Evolutionary conservation across 2,113 vertebrate species (phyloP), one percentile per base, ranked within the genome.

Genomic region (Channa argus): DNA sequence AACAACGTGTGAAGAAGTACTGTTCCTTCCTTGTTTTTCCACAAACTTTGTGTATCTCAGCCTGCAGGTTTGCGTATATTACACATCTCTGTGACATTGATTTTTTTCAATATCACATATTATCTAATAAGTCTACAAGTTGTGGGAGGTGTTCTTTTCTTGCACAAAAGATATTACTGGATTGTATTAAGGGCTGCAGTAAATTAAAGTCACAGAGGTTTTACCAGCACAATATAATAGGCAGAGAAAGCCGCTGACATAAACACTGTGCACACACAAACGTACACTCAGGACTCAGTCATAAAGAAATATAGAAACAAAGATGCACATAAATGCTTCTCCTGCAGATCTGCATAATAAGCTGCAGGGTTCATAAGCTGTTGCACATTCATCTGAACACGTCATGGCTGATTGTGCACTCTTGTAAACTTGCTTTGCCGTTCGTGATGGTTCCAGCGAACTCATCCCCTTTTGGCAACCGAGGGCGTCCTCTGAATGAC

Each of bases 341-440:
- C 55, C 37, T 70, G 38, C 6, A 6, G 12, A 50, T 8, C 2
- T 67, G 13, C 58, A 51, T 13, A 41, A 59, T 44, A 58, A 13
- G 76, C 76, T 14, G 55, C 11, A 3, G 61, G 69, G 61, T 24
- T 80, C 63, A 63, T 55, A 70, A 59, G 59, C 58, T 45, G 58
- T 39, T 51, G 71, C 47, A 56, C 79, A 77, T 1, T 77, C 59
- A 74, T 69, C 73, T 65, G 55, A 50, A 56, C 44, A 61, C 6
- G 56, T 74, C 84, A 75, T 53, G 64, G 44, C 46, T 13, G 8
- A 41, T 64, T 58, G 56, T 63, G 69, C 43, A 62, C 70, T 78
- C 59, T 53, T 63, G 65, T 77, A 47, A 70, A 79, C 66, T 59
- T 65, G 71, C 47, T 46, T 9, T 70, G 52, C 55, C 51, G 72